A percentile compares a stretch with the other conserved stretches of the same genome.
Conservation (phyloP, 2,888 invertebrate species). For the Dasysyrphus tricinctus region DNA sequence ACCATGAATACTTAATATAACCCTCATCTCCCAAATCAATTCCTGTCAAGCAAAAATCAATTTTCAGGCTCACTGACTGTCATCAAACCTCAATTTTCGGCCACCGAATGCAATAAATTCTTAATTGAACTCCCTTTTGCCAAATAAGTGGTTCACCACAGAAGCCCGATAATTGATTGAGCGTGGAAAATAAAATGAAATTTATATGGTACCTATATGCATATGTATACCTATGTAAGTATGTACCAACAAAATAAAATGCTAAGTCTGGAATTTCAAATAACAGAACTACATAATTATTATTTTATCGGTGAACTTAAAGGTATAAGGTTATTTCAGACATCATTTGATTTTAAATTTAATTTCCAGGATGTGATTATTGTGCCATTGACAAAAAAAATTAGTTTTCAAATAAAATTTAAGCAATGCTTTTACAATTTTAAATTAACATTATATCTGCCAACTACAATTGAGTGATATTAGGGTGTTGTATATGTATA, state of each 20-base stretch:
- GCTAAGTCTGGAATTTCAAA: background rate
- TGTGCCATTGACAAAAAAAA: background rate
- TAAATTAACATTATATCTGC: background rate
- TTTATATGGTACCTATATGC: background rate
- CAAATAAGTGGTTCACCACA: constrained; percentile 9
- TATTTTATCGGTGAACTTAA: background rate
- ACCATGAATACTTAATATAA: background rate
- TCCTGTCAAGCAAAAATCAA: constrained; percentile 11
- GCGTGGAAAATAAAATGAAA: background rate
- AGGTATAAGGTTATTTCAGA: background rate
- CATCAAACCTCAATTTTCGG: constrained; percentile 15
- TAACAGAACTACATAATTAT: background rate
- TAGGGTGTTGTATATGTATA: too few species aligned
- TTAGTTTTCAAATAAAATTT: background rate
- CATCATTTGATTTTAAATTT: constrained; percentile 9
- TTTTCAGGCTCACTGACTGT: background rate
- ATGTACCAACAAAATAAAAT: background rate
- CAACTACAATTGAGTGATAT: background rate
- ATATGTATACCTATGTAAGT: too few species aligned
- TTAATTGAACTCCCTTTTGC: constrained; percentile 16
- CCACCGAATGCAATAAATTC: background rate
- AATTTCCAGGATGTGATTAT: background rate
- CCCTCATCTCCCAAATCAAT: background rate
- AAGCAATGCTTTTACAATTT: background rate
- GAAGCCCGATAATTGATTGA: constrained; percentile 6